These are phyloP conservation scores for Formica aserva DNA, from an alignment of 2,888 invertebrate species.

Conservation along the genomic window DNA sequence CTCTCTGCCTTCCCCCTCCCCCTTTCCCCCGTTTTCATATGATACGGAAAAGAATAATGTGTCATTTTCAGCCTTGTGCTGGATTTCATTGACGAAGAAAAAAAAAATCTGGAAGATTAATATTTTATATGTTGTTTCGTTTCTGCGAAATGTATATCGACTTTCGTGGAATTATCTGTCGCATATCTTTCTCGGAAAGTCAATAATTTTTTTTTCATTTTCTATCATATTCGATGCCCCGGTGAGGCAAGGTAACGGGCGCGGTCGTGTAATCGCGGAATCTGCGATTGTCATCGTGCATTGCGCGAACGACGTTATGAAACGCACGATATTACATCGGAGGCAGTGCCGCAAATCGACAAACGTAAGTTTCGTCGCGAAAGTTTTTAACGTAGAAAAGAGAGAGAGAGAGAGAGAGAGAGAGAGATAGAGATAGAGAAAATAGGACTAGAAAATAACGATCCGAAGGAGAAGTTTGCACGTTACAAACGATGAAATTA, in stretches of 20 bases:
- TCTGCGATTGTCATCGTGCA: constrained; percentile 1
- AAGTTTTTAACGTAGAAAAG: no score
- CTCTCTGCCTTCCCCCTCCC: neutral
- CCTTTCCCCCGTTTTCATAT: neutral
- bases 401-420: neutral
- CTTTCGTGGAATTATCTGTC: neutral
- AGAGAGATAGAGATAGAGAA: neutral
- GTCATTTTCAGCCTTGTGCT: neutral
- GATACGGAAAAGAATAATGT: neutral
- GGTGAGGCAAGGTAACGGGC: neutral
- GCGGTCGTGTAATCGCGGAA: neutral
- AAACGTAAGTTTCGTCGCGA: neutral
- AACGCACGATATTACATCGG: neutral
- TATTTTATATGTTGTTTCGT: neutral
- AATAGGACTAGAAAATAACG: constrained; percentile 22
- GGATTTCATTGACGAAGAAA: neutral
- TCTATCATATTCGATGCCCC: neutral
- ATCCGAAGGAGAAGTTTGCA: constrained; percentile 24
- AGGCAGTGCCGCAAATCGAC: neutral
- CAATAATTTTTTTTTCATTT: constrained; percentile 6
- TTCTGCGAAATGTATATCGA: constrained; percentile 21
- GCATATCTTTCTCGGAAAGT: neutral
- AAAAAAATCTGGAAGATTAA: neutral
- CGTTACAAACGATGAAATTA: constrained; percentile 34
- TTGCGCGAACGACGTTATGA: neutral